These are phyloP conservation scores for Philypnodon macrostomus DNA, from an alignment of 2,797 vertebrate species.

Conservation along the genomic window DNA sequence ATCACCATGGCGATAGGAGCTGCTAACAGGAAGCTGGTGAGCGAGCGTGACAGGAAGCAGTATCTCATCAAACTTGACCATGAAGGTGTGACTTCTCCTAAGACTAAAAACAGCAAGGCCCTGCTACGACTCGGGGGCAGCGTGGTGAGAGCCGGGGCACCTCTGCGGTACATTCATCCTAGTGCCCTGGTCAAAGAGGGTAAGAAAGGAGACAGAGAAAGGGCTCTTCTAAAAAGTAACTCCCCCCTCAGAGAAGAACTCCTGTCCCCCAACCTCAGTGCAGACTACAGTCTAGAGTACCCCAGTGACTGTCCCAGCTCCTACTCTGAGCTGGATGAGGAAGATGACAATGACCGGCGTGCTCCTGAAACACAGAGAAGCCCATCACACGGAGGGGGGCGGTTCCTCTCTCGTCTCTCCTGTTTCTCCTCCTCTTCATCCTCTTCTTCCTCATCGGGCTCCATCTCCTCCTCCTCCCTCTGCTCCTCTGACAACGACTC, in stretches of 20 bases:
- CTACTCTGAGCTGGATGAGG: constrained; percentile 92
- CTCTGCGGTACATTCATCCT: constrained; percentile 78
- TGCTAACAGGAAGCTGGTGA: constrained; percentile 48
- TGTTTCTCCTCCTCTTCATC: constrained; percentile 95
- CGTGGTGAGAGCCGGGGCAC: constrained; percentile 65
- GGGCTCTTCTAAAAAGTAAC: constrained; percentile 55
- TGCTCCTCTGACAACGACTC: constrained; percentile 96
- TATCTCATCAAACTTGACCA: constrained; percentile 95
- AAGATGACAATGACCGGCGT: constrained; percentile 83
- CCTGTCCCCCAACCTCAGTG: constrained; percentile 74
- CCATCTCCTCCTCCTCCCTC: constrained; percentile 91
- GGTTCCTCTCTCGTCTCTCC: constrained; percentile 88
- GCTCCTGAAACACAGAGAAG: constrained; percentile 38
- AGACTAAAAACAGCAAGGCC: constrained; percentile 92
- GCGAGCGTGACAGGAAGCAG: constrained; percentile 81
- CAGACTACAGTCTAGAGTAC: constrained; percentile 85
- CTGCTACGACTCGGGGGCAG: constrained; percentile 79
- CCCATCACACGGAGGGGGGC: constrained; percentile 67
- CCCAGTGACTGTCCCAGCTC: constrained; percentile 93
- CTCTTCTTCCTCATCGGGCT: constrained; percentile 91
- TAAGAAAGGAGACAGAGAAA: constrained; percentile 70
- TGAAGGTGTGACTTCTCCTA: constrained; percentile 96
- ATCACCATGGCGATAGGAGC: constrained; percentile 31
- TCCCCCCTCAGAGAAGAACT: constrained; percentile 75
- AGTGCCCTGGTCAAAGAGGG: constrained; percentile 80